A percentile compares a stretch with the other conserved stretches of the same genome.
These are phyloP conservation scores for Glyptemys insculpta DNA, from an alignment of 2,797 vertebrate species.

Conservation along the genomic window DNA sequence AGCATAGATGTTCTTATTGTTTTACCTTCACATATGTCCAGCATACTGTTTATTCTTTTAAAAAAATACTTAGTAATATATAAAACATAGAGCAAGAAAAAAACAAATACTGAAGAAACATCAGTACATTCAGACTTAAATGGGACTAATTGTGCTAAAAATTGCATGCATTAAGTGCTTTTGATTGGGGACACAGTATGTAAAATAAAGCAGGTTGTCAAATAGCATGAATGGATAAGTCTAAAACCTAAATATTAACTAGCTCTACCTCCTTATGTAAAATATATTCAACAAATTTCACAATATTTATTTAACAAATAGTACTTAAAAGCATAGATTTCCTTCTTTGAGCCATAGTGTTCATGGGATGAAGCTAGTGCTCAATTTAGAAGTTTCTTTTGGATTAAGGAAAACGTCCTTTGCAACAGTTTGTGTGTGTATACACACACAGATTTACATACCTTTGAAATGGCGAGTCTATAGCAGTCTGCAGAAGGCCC, in stretches of 20 bases:
- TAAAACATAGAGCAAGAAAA: neutral
- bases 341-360: neutral
- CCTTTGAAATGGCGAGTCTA: neutral
- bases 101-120: neutral
- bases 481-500: neutral
- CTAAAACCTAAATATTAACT: neutral
- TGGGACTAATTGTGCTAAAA: neutral
- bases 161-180: neutral
- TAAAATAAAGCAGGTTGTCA: neutral
- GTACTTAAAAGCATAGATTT: neutral
- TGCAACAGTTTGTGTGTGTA: neutral
- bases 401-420: neutral
- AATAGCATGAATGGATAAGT: neutral
- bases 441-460: neutral
- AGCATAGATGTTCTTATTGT: neutral
- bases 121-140: neutral
- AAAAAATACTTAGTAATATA: neutral
- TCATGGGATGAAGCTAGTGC: neutral
- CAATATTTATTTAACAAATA: neutral
- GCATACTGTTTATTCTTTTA: neutral
- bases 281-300: neutral
- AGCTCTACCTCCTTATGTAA: neutral
- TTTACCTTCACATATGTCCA: neutral
- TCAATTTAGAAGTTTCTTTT: neutral
- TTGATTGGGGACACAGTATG: neutral